These are phyloP conservation scores for Zaprionus vittiger DNA, from an alignment of 1,140 invertebrate species.

Conservation along the genomic window DNA sequence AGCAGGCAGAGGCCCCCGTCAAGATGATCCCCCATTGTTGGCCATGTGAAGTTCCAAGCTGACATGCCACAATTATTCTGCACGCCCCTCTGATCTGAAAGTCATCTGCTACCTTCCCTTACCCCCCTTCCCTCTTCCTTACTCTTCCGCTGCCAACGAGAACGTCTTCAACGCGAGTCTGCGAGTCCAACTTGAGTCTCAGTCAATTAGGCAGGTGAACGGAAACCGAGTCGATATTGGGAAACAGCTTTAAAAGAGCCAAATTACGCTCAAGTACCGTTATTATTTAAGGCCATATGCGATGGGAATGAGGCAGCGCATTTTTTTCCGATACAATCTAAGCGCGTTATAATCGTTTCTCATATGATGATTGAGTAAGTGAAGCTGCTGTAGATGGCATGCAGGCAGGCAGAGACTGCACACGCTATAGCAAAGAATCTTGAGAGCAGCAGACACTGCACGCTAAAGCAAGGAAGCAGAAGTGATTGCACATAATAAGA, in stretches of 20 bases:
- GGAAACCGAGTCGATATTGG: conserved; percentile 6
- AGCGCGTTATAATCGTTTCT: conserved; percentile 3
- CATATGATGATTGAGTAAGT: neutral
- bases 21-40: conserved; percentile 59
- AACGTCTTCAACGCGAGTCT: neutral
- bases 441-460: neutral
- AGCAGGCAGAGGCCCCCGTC: neutral
- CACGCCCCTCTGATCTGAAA: conserved; percentile 46
- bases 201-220: conserved; percentile 15
- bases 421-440: neutral
- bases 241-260: neutral
- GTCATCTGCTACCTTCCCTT: conserved; percentile 35
- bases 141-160: neutral
- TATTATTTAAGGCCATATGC: conserved; percentile 4
- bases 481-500: neutral
- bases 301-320: neutral
- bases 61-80: conserved; percentile 51
- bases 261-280: conserved; percentile 7
- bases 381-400: neutral
- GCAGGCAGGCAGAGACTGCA: neutral
- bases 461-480: neutral
- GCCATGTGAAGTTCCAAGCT: conserved; percentile 61
- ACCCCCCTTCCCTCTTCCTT: neutral
- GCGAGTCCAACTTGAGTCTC: neutral
- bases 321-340: neutral